phyloP scores from a whole-genome alignment of 2,797 vertebrate genomes.

The Scolopax bukidnonensis region DNA sequence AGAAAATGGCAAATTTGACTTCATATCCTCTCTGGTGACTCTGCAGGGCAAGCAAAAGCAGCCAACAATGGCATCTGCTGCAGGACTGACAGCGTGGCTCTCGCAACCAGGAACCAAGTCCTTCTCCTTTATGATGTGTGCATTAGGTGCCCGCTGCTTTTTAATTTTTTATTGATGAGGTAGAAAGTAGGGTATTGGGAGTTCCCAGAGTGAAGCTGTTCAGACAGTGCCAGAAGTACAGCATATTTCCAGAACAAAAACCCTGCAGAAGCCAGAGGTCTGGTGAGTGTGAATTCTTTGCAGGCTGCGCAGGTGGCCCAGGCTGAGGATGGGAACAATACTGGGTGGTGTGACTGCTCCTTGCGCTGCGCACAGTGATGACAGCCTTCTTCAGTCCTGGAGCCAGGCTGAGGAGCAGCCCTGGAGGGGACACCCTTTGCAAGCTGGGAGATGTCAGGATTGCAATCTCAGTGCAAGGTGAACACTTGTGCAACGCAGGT shows the following conservation, averaged over 20 bases:
- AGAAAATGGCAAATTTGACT: background rate
- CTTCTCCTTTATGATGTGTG: background rate
- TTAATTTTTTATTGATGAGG: background rate
- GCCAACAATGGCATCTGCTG: background rate
- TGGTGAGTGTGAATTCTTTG: background rate
- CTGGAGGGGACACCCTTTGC: background rate
- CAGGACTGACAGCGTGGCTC: background rate
- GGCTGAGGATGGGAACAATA: background rate
- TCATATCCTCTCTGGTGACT: background rate
- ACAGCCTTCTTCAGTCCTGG: background rate
- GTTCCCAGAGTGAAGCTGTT: background rate
- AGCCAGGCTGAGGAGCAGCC: background rate
- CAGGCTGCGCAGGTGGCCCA: background rate
- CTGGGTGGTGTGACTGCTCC: background rate
- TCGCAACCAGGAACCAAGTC: background rate
- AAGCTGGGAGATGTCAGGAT: background rate
- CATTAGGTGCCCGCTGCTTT: background rate
- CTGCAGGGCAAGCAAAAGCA: background rate
- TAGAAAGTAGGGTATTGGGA: background rate
- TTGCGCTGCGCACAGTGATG: background rate
- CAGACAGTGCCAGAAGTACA: background rate
- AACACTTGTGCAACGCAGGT: background rate
- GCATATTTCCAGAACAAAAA: background rate
- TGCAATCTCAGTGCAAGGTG: background rate
- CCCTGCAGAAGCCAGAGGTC: background rate